These are phyloP conservation scores for Drosophila baimaii DNA, from an alignment of 1,140 invertebrate species.

Conservation along the genomic window DNA sequence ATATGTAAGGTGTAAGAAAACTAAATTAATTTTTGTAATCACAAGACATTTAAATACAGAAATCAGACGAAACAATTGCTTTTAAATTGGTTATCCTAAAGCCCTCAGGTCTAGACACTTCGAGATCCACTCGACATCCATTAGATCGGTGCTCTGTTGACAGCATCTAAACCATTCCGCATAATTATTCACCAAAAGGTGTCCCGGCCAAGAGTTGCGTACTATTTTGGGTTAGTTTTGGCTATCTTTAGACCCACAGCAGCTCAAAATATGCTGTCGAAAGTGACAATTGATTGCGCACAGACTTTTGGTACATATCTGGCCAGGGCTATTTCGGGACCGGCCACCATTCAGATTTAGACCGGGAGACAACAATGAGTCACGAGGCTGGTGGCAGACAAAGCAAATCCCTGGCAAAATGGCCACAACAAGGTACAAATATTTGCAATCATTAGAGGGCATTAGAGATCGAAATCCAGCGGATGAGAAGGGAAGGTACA, in stretches of 20 bases:
- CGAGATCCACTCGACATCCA: background rate
- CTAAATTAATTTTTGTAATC: background rate
- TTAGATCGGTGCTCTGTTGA: slow-evolving; percentile 18
- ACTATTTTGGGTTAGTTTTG: slow-evolving; percentile 49
- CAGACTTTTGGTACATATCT: slow-evolving; percentile 56
- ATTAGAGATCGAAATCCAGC: slow-evolving; percentile 58
- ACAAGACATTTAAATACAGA: background rate
- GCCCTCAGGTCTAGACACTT: background rate
- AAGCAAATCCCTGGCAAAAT: slow-evolving; percentile 59
- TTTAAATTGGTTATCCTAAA: slow-evolving; percentile 1
- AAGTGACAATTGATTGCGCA: slow-evolving; percentile 75
- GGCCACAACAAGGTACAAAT: slow-evolving; percentile 58
- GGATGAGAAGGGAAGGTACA: slow-evolving; percentile 2
- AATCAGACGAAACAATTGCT: background rate
- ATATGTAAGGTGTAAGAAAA: background rate
- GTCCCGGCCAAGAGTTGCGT: slow-evolving; percentile 34
- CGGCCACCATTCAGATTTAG: slow-evolving; percentile 64
- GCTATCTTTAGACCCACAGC: slow-evolving; percentile 59
- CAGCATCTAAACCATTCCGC: slow-evolving; percentile 15
- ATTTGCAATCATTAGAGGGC: slow-evolving; percentile 74
- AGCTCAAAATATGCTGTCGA: slow-evolving; percentile 77
- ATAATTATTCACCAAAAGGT: slow-evolving; percentile 25
- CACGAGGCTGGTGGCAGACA: slow-evolving; percentile 41
- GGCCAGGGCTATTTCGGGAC: slow-evolving; percentile 52
- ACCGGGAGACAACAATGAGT: slow-evolving; percentile 55